Evolutionary conservation across 2,797 vertebrate genomes (phyloP).

Genomic region (Centroberyx gerrardi): DNA sequence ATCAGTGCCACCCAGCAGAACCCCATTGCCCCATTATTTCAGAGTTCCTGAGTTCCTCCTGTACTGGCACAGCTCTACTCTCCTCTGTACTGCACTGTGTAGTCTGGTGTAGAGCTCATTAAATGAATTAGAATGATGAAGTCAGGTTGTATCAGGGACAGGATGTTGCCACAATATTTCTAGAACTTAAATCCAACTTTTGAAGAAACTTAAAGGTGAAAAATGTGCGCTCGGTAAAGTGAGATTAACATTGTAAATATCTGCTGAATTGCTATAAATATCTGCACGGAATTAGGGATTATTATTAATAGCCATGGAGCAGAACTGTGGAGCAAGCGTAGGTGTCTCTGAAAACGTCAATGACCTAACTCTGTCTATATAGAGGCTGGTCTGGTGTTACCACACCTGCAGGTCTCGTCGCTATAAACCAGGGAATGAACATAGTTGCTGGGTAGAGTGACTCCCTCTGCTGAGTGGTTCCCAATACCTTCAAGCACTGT

Average conservation of each 20-base stretch:
- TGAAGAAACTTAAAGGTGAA: background rate
- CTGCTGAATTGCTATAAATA: too few species aligned
- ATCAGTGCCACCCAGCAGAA: conserved; percentile 10
- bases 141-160: background rate
- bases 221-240: background rate
- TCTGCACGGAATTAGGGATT: background rate
- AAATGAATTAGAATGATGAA: conserved; percentile 24
- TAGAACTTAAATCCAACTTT: background rate
- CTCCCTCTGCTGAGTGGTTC: background rate
- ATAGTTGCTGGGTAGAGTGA: background rate
- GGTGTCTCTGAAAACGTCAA: background rate
- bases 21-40: background rate
- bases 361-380: background rate
- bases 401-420: background rate
- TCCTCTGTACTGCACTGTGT: conserved; percentile 4
- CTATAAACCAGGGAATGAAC: background rate
- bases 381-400: background rate
- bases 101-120: conserved; percentile 3
- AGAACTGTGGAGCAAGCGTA: background rate
- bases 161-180: background rate
- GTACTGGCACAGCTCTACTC: conserved; percentile 2
- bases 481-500: too few species aligned
- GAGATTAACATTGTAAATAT: too few species aligned
- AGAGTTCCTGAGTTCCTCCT: background rate
- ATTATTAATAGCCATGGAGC: background rate